Percentiles rank a stretch among this genome's conserved stretches.
Conservation (phyloP, 2,888 invertebrate species). For the Myathropa florea region DNA sequence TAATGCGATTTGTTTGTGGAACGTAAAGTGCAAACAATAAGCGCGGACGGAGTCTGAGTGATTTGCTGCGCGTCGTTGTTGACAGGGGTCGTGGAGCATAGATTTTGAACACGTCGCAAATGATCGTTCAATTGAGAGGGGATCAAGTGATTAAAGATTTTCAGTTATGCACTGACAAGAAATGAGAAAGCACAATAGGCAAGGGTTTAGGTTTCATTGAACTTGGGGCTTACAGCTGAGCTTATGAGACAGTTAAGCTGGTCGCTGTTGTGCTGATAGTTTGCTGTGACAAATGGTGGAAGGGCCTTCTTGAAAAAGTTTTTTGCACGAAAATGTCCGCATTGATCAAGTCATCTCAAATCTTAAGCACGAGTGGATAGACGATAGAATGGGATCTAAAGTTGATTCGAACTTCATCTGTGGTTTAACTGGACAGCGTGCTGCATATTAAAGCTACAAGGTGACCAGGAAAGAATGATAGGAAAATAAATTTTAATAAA, state of each 20-base stretch:
- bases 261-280: not conserved
- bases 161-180: not conserved
- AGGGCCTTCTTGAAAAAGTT: too few species aligned
- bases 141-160: not conserved
- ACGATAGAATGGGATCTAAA: too few species aligned
- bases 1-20: conserved; percentile 26
- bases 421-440: too few species aligned
- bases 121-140: conserved; percentile 30
- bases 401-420: too few species aligned
- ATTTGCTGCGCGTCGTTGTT: not conserved
- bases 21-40: not conserved
- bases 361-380: too few species aligned
- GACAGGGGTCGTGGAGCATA: not conserved
- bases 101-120: not conserved
- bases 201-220: conserved; percentile 6
- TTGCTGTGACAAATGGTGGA: not conserved
- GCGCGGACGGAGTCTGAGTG: not conserved
- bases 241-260: not conserved
- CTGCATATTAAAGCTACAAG: too few species aligned
- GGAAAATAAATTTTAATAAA: too few species aligned
- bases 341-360: too few species aligned
- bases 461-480: too few species aligned
- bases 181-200: not conserved
- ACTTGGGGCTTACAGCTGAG: not conserved
- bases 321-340: too few species aligned